These are phyloP conservation scores for Holacanthus passer DNA, from an alignment of 2,113 vertebrate genomes.

Conservation along the genomic window DNA sequence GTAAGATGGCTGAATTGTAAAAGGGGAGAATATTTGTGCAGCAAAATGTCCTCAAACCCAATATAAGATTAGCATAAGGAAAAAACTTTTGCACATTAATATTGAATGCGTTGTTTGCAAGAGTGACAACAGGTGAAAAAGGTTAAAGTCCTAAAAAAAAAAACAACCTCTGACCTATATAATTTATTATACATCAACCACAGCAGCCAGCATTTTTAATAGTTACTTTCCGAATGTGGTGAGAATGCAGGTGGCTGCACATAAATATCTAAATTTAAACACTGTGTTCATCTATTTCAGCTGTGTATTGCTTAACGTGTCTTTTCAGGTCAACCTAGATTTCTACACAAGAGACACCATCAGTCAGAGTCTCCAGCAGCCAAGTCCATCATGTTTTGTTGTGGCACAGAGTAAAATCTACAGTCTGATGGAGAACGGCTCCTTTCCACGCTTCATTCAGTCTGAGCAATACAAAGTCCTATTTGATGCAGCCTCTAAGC, in stretches of 20 bases:
- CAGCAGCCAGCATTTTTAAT: neutral
- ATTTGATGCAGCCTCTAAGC: constrained; percentile 25
- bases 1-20: neutral
- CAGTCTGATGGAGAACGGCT: constrained; percentile 85
- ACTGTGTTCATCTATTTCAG: neutral
- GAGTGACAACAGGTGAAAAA: neutral
- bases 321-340: constrained; percentile 86
- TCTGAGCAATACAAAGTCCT: constrained; percentile 86
- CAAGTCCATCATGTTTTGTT: constrained; percentile 81
- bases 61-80: neutral
- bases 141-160: neutral
- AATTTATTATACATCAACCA: constrained; percentile 1
- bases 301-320: neutral
- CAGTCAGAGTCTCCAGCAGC: constrained; percentile 78
- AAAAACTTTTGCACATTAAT: neutral
- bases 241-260: neutral
- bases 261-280: neutral
- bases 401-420: constrained; percentile 86
- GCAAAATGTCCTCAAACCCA: neutral
- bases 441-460: constrained; percentile 83
- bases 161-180: neutral
- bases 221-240: neutral
- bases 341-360: constrained; percentile 81
- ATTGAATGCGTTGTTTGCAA: neutral
- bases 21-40: neutral